Evolutionary conservation across 2,797 vertebrate genomes (phyloP).

Genomic region (Leptoclinus maculatus): DNA sequence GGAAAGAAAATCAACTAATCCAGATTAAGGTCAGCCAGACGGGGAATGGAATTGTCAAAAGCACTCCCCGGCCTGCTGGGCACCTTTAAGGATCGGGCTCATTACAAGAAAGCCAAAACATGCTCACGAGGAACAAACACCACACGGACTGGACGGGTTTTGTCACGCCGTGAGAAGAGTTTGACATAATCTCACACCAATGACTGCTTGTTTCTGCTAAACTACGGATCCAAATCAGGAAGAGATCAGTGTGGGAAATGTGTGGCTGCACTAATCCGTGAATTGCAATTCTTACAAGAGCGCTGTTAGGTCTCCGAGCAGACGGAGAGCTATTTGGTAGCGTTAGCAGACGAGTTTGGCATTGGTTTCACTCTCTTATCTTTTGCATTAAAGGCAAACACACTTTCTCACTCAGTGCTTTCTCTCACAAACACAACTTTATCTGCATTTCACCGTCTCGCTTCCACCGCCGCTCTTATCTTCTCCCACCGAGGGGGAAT

Average conservation of each 20-base stretch:
- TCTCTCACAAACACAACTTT: constrained; percentile 12
- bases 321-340: constrained; percentile 39
- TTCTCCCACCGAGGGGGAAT: neutral
- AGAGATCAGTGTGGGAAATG: constrained; percentile 53
- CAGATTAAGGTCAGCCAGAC: constrained; percentile 81
- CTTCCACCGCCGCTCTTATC: constrained; percentile 32
- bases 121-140: constrained; percentile 73
- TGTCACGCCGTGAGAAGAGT: constrained; percentile 70
- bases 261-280: constrained; percentile 57
- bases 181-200: constrained; percentile 66
- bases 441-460: constrained; percentile 18
- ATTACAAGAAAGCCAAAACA: constrained; percentile 75
- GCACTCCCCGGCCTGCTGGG: constrained; percentile 54
- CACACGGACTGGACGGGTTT: constrained; percentile 39
- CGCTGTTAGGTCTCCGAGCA: constrained; percentile 40
- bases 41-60: constrained; percentile 65
- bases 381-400: constrained; percentile 3
- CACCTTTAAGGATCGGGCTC: constrained; percentile 60
- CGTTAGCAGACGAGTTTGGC: constrained; percentile 42
- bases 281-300: constrained; percentile 53
- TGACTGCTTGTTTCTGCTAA: constrained; percentile 56
- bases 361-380: constrained; percentile 47
- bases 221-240: constrained; percentile 35
- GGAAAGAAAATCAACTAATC: constrained; percentile 80
- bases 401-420: constrained; percentile 34